Evolutionary conservation across 2,797 vertebrate species (phyloP), one percentile per base, ranked within the genome.

Genomic region (Darevskia mixta): DNA sequence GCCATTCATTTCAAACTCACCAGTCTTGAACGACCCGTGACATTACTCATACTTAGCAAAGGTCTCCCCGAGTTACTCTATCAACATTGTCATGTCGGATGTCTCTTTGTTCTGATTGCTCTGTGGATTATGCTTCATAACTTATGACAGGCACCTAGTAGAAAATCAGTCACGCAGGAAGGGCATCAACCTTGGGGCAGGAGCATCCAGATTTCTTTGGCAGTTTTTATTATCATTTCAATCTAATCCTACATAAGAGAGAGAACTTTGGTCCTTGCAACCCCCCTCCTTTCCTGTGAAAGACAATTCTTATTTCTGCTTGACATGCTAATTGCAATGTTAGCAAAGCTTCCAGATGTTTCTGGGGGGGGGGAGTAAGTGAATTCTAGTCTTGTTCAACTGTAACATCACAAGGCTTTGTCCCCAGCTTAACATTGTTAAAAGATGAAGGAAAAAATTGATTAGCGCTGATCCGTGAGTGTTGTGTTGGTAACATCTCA

Each of bases 141-240:
- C 88, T 95, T 95, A 95, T 95, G 96, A 96, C 96, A 96, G 90
- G 80, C 43, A 82, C 87, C 87, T 90, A 94, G 88, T 88, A 89
- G 93, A 93, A 96, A 96, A 90, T 67, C 94, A 95, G 92, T 95
- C 95, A 96, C 61, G 93, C 94, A 95, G 87, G 90, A 96, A 97
- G 94, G 94, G 89, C 94, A 95, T 94, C 90, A 94, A 92, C 94
- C 86, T 94, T 93, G 83, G 45, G 87, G 58, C n/a, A 29, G 35
- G 80, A 90, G 72, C 81, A 82, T 92, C 93, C 89, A 92, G 83
- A 95, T 96, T 95, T 88, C 76, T 95, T 93, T 96, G 94, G 90
- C 95, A 96, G 90, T 73, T 95, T 89, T 18, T 7, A 73, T 90
- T 96, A 94, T 95, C 15, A 1, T 94, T 94, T 96, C 87, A 85